A percentile compares a stretch with the other conserved stretches of the same genome.
phyloP scores from a whole-genome alignment of 2,113 vertebrate species.

The Dunckerocampus dactyliophorus region DNA sequence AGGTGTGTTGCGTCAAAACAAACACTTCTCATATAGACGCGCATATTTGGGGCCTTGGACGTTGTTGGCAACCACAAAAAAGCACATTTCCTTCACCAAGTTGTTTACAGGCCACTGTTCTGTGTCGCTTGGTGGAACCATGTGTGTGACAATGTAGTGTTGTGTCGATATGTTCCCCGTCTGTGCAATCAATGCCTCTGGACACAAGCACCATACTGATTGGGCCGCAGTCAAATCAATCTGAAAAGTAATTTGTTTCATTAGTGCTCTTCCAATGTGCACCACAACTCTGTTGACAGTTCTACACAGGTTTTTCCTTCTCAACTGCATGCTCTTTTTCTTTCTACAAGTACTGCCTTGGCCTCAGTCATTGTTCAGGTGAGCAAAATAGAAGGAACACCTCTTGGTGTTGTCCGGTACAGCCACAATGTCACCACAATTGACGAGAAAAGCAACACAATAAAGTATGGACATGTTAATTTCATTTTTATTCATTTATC shows the following conservation, averaged over 20 bases:
- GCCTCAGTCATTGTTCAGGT: no score
- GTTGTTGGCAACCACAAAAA: no score
- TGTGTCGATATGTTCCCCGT: not conserved
- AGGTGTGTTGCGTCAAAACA: not conserved
- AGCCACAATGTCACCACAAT: no score
- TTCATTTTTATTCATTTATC: no score
- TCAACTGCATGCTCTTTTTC: not conserved
- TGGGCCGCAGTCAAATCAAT: slow-evolving; percentile 11
- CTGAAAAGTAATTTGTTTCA: slow-evolving; percentile 21
- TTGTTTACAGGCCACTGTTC: not conserved
- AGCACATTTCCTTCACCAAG: not conserved
- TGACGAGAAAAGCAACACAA: no score
- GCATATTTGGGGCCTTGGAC: no score
- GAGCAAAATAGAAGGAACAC: no score
- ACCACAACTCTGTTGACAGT: not conserved
- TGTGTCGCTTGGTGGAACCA: not conserved
- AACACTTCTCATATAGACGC: no score
- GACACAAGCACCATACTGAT: not conserved
- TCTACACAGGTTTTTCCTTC: not conserved
- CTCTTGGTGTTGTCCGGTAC: no score
- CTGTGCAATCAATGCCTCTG: slow-evolving; percentile 6
- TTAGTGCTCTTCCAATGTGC: slow-evolving; percentile 1
- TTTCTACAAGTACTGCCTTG: no score
- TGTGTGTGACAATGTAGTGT: slow-evolving; percentile 4
- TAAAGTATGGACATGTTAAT: no score